Evolutionary conservation across 2,888 invertebrate genomes (phyloP).

Genomic region (Gasteruption jaculator): DNA sequence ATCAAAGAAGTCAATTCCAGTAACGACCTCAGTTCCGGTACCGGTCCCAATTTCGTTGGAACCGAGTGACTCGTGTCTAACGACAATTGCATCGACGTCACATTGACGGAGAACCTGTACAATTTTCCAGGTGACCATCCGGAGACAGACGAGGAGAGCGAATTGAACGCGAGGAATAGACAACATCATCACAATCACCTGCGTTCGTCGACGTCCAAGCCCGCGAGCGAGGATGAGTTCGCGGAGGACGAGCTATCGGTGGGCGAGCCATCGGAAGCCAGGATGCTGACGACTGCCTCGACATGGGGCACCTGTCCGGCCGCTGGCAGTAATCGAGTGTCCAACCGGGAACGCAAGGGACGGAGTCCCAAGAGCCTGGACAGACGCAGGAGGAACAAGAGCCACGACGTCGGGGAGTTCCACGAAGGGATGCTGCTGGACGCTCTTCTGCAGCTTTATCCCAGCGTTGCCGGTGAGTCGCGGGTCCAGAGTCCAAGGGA

Average conservation of each 20-base stretch:
- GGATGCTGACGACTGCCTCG: conserved; percentile 55
- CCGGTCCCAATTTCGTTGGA: too few species aligned
- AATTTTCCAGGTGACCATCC: conserved; percentile 38
- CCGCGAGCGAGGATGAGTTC: conserved; percentile 77
- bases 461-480: conserved; percentile 62
- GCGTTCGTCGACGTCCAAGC: conserved; percentile 43
- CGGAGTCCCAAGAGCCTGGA: conserved; percentile 50
- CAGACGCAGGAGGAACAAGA: conserved; percentile 53
- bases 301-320: conserved; percentile 59
- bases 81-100: too few species aligned
- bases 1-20: too few species aligned
- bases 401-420: conserved; percentile 67
- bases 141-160: conserved; percentile 45
- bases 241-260: conserved; percentile 73
- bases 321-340: conserved; percentile 58
- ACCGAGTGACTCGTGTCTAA: too few species aligned
- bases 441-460: conserved; percentile 67
- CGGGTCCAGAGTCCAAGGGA: too few species aligned
- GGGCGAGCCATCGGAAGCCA: conserved; percentile 47
- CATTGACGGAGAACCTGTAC: not conserved
- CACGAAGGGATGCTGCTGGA: conserved; percentile 78
- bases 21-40: too few species aligned
- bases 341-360: conserved; percentile 57
- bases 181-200: conserved; percentile 37
- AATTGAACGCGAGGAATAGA: conserved; percentile 41